A percentile compares a stretch with the other conserved stretches of the same genome.
phyloP scores from a whole-genome alignment of 2,113 vertebrate genomes.

The Hydropotes inermis region DNA sequence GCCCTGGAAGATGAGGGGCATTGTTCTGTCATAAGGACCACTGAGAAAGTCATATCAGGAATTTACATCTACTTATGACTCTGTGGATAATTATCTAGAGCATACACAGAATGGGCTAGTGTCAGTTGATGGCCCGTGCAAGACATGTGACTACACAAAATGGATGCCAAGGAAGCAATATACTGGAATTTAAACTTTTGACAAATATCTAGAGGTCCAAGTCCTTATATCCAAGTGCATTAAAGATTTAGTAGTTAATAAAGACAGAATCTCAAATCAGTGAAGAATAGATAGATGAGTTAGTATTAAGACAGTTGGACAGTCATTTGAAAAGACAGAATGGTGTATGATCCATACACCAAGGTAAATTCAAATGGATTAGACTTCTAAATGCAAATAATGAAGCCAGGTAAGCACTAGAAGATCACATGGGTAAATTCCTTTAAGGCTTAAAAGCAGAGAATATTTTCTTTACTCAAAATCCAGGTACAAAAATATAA shows the following conservation, averaged over 20 bases:
- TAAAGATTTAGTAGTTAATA: neutral
- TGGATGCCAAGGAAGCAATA: neutral
- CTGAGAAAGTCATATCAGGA: neutral
- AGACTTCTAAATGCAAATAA: neutral
- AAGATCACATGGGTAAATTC: neutral
- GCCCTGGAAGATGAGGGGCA: neutral
- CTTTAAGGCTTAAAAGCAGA: neutral
- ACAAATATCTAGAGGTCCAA: neutral
- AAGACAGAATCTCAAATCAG: neutral
- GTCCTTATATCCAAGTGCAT: neutral
- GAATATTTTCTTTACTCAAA: neutral
- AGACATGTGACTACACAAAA: neutral
- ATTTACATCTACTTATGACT: neutral
- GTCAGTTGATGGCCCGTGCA: neutral
- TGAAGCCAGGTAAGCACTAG: neutral
- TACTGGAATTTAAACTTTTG: neutral
- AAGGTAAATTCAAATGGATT: neutral
- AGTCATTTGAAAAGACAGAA: neutral
- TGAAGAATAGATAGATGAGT: neutral
- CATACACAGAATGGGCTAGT: rapidly evolving
- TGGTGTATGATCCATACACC: neutral
- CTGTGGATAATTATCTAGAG: neutral
- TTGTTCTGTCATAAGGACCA: neutral
- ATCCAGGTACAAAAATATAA: neutral
- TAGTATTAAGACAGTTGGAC: neutral